These are phyloP conservation scores for Philereme vetulata DNA, from an alignment of 2,888 invertebrate genomes.

Conservation along the genomic window DNA sequence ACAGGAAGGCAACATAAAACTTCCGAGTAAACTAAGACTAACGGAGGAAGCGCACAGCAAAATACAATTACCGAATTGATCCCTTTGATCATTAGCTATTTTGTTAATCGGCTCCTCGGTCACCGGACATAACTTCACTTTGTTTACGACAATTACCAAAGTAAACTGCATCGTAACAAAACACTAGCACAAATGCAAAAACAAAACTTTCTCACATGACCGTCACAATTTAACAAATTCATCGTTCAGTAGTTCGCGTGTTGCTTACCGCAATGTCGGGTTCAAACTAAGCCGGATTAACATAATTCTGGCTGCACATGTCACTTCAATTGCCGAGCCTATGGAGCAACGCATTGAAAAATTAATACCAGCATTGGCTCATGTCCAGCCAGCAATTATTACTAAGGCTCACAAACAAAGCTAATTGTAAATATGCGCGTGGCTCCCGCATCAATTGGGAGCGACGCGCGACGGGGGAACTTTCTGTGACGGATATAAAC, in stretches of 20 bases:
- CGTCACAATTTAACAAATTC: constrained; percentile 64
- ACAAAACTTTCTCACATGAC: constrained; percentile 67
- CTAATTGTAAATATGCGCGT: constrained; percentile 76
- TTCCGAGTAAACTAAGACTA: not conserved
- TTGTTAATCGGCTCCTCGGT: constrained; percentile 67
- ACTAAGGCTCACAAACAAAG: constrained; percentile 69
- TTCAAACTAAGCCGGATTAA: constrained; percentile 76
- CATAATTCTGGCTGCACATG: constrained; percentile 65
- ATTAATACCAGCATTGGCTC: constrained; percentile 69
- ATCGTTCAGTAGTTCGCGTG: constrained; percentile 66
- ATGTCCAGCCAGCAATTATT: constrained; percentile 69
- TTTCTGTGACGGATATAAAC: constrained; percentile 77
- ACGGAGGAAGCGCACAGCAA: constrained; percentile 2
- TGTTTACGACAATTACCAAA: constrained; percentile 78
- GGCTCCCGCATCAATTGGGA: constrained; percentile 80
- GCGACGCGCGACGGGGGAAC: constrained; percentile 75
- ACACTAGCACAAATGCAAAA: constrained; percentile 56
- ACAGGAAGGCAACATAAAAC: not conserved
- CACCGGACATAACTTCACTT: constrained; percentile 74
- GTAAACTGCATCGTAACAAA: constrained; percentile 78
- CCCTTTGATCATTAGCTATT: constrained; percentile 58
- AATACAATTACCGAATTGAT: constrained; percentile 8
- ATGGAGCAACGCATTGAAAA: constrained; percentile 63
- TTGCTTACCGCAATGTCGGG: constrained; percentile 65
- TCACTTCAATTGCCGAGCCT: constrained; percentile 67